Evolutionary conservation across 2,888 invertebrate genomes (phyloP).

Genomic region (Scaptomyza parva): DNA sequence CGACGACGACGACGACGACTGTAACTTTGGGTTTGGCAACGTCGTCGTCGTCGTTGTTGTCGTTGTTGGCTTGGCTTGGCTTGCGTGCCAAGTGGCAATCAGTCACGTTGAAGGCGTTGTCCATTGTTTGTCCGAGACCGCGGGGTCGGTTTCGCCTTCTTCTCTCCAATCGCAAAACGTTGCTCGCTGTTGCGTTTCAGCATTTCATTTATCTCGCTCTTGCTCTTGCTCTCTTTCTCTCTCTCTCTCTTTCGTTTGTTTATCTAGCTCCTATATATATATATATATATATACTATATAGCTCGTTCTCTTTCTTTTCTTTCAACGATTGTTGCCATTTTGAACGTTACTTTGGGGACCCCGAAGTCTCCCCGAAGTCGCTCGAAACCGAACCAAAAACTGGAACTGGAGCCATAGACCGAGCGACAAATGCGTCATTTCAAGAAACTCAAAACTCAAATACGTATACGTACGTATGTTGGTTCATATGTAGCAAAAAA

Average conservation of each 20-base stretch:
- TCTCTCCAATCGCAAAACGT: slow-evolving; percentile 78
- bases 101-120: slow-evolving; percentile 76
- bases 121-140: slow-evolving; percentile 53
- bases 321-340: slow-evolving; percentile 70
- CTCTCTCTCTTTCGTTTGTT: background rate
- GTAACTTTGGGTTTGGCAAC: slow-evolving; percentile 31
- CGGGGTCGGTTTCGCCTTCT: slow-evolving; percentile 60
- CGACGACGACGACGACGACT: slow-evolving; percentile 49
- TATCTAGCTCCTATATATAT: slow-evolving; percentile 3
- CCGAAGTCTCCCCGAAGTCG: background rate
- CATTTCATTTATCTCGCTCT: slow-evolving; percentile 27
- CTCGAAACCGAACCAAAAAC: background rate
- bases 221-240: slow-evolving; percentile 8
- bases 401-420: background rate
- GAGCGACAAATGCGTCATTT: slow-evolving; percentile 57
- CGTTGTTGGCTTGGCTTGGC: slow-evolving; percentile 33
- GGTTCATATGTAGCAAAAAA: background rate
- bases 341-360: slow-evolving; percentile 26
- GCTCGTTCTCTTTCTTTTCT: slow-evolving; percentile 17
- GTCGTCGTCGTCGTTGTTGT: slow-evolving; percentile 10
- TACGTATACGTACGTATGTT: background rate
- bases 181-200: slow-evolving; percentile 53
- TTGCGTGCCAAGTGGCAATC: slow-evolving; percentile 81
- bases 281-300: no score
- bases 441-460: slow-evolving; percentile 50